Conservation (phyloP, 2,797 vertebrate genomes). For the Epinephelus malabaricus region DNA sequence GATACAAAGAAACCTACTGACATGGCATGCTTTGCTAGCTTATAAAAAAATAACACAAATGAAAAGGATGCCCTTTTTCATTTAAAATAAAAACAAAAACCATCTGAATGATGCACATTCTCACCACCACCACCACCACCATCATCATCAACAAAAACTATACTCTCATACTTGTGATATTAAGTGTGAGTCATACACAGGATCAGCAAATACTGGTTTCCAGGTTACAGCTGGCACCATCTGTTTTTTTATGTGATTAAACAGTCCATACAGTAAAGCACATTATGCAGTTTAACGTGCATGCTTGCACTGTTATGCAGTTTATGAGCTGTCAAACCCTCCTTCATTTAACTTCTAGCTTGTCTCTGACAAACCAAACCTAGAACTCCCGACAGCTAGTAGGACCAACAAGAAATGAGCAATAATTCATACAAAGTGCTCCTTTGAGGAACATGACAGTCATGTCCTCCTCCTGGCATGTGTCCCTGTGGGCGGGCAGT, state of each 20-base stretch:
- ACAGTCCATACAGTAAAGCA: conserved; percentile 39
- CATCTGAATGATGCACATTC: no score
- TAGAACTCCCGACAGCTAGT: conserved; percentile 17
- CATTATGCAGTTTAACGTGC: conserved; percentile 22
- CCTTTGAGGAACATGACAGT: conserved; percentile 64
- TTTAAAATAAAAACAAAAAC: no score
- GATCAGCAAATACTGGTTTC: conserved; percentile 6
- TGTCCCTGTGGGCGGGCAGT: conserved; percentile 59
- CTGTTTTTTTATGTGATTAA: conserved; percentile 25
- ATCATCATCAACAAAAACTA: conserved; percentile 6
- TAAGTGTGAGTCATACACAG: not conserved
- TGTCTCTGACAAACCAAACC: conserved; percentile 33
- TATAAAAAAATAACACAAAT: no score
- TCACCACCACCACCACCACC: not conserved
- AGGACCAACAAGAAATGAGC: conserved; percentile 63
- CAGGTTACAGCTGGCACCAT: conserved; percentile 2
- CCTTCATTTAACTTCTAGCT: conserved; percentile 21
- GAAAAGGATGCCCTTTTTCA: no score
- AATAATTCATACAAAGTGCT: conserved; percentile 67
- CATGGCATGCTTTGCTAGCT: no score
- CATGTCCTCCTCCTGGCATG: conserved; percentile 56
- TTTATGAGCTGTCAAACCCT: conserved; percentile 35
- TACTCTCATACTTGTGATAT: not conserved
- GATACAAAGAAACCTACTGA: no score
- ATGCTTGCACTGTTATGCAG: not conserved